Base-by-base conservation (phyloP, 2,888 invertebrate species). In the Drosophila suboccidentalis region DNA sequence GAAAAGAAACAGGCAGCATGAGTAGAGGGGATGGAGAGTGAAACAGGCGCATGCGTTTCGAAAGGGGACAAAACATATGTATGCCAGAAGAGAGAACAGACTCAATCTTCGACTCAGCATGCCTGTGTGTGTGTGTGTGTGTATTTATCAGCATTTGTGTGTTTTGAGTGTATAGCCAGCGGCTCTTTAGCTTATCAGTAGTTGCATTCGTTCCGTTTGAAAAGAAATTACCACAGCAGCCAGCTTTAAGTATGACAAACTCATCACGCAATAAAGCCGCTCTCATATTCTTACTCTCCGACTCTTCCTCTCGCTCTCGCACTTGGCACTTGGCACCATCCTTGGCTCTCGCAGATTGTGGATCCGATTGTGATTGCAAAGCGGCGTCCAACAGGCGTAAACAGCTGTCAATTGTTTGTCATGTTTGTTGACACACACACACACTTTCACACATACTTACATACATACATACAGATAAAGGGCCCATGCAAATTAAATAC, bases 361-460 rank as follows among this genome's bases (percentile, higher is more conserved):
- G 57, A 57, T 64, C 47, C 34, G 47, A 63, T 60, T 64, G 59
- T 57, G 57, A 61, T 49, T 67, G 47, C 62, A 8, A 34, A 43
- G 19, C 57, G 43, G 75, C 82, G 80, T 82, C 88, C 88, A 87
- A 84, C 87, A 89, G 84, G 89, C 84, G 67, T 71, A 83, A 89
- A 84, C 89, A 84, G 89, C 84, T 84, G 84, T 87, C 73, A 75
- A 74, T 68, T 83, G 82, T 67, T 75, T 78, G 66, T 55, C 57
- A 41, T 76, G 70, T 78, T 84, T 87, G 68, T 83, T 71, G 77
- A 80, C 87, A 58, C 57, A 34, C 17, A 10, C 50, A 22, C 49
- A 4, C 22, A 41, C 51, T 71, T 19, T 19, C 17, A 49, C 41
- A 29, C 41, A 22, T 17, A 13, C 1, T 19, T 19, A 19, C 4